Evolutionary conservation across 2,113 vertebrate species (phyloP), one percentile per base, ranked within the genome.

Genomic region (Colius striatus): DNA sequence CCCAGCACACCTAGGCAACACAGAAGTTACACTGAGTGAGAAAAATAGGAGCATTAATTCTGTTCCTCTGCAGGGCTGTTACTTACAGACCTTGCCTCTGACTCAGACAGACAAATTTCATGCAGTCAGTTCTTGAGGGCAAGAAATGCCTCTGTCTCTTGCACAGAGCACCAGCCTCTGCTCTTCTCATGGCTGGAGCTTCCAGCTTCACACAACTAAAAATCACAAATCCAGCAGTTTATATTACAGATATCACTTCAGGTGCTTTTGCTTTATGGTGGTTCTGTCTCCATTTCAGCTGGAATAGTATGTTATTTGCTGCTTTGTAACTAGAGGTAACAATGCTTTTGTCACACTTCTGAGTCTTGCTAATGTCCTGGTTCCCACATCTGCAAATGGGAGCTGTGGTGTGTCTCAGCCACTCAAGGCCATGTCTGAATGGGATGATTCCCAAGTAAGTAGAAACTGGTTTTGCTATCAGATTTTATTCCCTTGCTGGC

Each of bases 11-110:
- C 86, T 95, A 89, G 72, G 74, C 30, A 78, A 57, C 70, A 89
- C 90, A 92, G 62, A 87, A 58, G 74, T 81, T 84, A 48, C 93
- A 95, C 74, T 91, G 29, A 84, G 66, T 0, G 0, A 89, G 87
- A 71, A 92, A 92, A 95, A 95, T 50, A 66, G 77, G 74, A 75
- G 38, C 77, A 79, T 92, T 95, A 94, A 95, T 89, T 45, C 73
- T 72, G 77, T 55, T 38, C 2, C 20, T 47, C 63, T 32, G 55
- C 29, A 74, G 89, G 60, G 74, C 81, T 94, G 61, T 72, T 63
- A 81, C 93, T 67, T 82, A 85, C 48, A 94, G 90, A 89, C 89
- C 80, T 71, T 32, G 47, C 22, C 68, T 87, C 36, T 43, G 26
- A 82, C 82, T 89, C 87, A 92, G 77, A 67, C 29, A 65, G n/a